Conservation (phyloP, 2,797 vertebrate genomes). For the Emys orbicularis region DNA sequence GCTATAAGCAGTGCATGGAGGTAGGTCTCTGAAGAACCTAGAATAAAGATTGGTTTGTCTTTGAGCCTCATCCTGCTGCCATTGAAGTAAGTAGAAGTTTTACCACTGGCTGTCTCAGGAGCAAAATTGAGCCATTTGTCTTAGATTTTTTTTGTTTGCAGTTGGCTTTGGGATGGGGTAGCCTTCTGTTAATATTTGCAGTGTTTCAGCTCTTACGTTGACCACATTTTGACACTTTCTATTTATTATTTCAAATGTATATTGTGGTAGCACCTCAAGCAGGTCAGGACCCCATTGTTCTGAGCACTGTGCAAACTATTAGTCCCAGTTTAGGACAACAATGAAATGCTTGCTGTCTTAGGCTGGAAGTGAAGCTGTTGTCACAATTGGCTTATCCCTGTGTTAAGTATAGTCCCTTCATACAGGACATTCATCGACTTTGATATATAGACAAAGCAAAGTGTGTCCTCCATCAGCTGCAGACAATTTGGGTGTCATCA, state of each 20-base stretch:
- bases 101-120: neutral
- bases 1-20: neutral
- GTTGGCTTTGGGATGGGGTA: neutral
- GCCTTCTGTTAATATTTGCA: neutral
- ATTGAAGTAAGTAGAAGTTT: neutral
- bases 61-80: neutral
- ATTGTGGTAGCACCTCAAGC: neutral
- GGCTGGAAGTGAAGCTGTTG: neutral
- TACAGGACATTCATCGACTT: accelerated
- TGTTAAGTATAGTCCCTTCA: neutral
- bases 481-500: neutral
- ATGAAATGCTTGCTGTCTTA: neutral
- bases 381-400: neutral
- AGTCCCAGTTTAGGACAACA: neutral
- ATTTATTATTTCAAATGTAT: neutral
- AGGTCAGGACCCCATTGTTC: neutral
- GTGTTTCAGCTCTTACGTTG: neutral
- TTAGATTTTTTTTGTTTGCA: neutral
- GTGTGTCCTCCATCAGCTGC: neutral
- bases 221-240: neutral
- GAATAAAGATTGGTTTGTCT: neutral
- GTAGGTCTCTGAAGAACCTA: neutral
- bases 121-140: neutral
- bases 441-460: neutral
- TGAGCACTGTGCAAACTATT: neutral